A percentile compares a stretch with the other conserved stretches of the same genome.
Conservation (phyloP, 2,797 vertebrate genomes). For the Columba guinea region DNA sequence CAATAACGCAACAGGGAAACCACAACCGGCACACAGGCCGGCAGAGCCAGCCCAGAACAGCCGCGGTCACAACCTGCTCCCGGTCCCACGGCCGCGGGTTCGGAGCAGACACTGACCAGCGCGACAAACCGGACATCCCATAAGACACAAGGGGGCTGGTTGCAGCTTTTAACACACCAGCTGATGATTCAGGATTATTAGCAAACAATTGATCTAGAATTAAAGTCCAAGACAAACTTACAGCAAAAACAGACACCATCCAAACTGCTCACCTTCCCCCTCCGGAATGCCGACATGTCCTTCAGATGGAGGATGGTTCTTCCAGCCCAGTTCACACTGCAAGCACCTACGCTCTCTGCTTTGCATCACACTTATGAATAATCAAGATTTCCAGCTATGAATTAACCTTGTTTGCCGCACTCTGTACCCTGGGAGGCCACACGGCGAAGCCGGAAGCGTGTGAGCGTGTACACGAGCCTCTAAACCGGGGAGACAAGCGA, state of each 20-base stretch:
- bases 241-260: background rate
- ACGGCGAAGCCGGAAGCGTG: background rate
- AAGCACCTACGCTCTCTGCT: background rate
- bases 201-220: background rate
- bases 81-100: background rate
- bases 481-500: background rate
- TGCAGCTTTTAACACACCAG: background rate
- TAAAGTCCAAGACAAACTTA: background rate
- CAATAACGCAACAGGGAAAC: background rate
- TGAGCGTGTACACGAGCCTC: background rate
- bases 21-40: accelerated
- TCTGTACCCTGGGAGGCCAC: background rate
- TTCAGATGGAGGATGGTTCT: accelerated
- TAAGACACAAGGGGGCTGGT: background rate
- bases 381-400: background rate
- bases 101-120: background rate
- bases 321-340: background rate
- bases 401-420: background rate
- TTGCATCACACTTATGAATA: background rate
- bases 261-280: accelerated
- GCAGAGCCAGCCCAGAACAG: background rate
- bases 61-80: background rate
- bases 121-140: background rate
- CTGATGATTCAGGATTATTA: background rate
- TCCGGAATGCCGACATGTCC: accelerated